Base-by-base conservation (phyloP, 1,140 invertebrate genomes). In the Ganaspis sp. region DNA sequence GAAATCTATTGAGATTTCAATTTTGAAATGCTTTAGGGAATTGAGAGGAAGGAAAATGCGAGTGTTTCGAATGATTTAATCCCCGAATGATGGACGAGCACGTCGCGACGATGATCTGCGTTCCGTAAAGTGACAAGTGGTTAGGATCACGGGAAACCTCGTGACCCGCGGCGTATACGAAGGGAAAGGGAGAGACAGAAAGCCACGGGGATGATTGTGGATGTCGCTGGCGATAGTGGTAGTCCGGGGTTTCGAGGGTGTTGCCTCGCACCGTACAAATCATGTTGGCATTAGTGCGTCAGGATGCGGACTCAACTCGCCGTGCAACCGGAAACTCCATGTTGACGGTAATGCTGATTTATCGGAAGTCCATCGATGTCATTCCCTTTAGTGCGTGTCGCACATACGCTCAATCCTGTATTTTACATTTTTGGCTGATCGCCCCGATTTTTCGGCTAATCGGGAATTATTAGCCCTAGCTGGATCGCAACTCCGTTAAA, bases 81-180 rank as follows among this genome's bases (percentile, higher is more conserved):
- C 88, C 87, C 87, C 79, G 87, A 87, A 88, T 91, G 90, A 90
- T 88, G 87, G 84, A 91, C 86, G 92, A 86, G 85, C 91, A 85
- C 91, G 92, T 93, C 93, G 92, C 82, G 89, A 88, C 92, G 92
- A 93, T 93, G 93, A 93, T 87, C 87, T 86, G 87, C 86, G 85
- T 87, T 86, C 84, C 89, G 87, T 87, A 81, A 89, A 89, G 86
- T 91, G 90, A 91, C 90, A 91, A 91, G 90, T 91, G 89, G 89
- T 88, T 84, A 84, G 90, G 90, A 91, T 91, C 90, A 91, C 83
- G 86, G 79, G 78, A 85, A 84, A 88, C 84, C 84, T 85, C 82
- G 81, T 84, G 83, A 78, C 64, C 69, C 80, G 73, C 80, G 80
- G 71, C 53, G 69, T 64, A 74, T 40, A 69, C 45, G 53, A 42